Conservation (phyloP, 2,888 invertebrate genomes). For the Mantis religiosa region DNA sequence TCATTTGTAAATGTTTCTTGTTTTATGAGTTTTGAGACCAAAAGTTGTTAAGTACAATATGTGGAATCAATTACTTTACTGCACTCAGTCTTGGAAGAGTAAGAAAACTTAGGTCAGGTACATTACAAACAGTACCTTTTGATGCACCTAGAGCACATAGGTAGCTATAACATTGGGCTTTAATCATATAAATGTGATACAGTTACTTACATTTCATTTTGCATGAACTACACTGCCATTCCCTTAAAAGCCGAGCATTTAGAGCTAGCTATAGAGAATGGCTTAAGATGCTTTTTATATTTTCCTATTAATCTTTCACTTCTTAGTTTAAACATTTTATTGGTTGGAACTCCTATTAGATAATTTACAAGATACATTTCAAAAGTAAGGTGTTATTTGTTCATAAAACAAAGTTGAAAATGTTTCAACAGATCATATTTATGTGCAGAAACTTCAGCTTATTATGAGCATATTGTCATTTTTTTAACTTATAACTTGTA, state of each 20-base stretch:
- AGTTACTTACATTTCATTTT: neutral
- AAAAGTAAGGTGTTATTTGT: no score
- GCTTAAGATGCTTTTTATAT: neutral
- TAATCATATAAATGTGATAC: neutral
- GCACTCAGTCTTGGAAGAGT: neutral
- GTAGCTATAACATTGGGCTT: neutral
- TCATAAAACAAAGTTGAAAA: no score
- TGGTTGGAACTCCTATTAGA: neutral
- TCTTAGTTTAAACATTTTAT: neutral
- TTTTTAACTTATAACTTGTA: no score
- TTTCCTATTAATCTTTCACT: neutral
- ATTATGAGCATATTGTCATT: no score
- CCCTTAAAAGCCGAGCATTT: neutral
- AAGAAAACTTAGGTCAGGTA: neutral
- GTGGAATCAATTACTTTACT: neutral
- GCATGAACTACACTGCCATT: neutral
- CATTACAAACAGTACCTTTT: neutral
- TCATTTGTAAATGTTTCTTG: neutral
- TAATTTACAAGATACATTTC: no score
- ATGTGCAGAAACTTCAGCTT: no score
- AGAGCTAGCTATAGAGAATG: neutral
- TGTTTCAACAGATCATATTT: no score
- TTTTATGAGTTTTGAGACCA: neutral
- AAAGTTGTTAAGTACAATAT: neutral
- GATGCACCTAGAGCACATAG: neutral